Percentiles rank a stretch among this genome's conserved stretches.
Conservation (phyloP, 2,888 invertebrate genomes). For the Yponomeuta sedellus region DNA sequence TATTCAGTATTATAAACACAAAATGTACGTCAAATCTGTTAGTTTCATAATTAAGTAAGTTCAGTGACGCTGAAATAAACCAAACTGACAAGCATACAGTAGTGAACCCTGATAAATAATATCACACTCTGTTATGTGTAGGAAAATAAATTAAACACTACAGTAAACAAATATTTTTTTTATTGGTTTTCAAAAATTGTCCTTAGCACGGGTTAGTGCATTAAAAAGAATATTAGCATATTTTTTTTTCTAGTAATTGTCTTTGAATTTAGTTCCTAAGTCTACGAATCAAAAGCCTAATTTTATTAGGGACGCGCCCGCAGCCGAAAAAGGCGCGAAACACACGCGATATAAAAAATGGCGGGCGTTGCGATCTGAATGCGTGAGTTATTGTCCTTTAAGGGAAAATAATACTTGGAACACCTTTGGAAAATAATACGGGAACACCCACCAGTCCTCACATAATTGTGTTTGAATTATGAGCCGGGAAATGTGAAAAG, state of each 20-base stretch:
- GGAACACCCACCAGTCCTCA: constrained; percentile 36
- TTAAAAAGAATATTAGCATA: too few relatives aligned
- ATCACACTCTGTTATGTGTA: too few relatives aligned
- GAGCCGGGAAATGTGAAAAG: constrained; percentile 28
- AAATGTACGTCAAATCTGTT: too few relatives aligned
- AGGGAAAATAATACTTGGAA: constrained; percentile 56
- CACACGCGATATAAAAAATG: constrained; percentile 77
- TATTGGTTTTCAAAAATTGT: too few relatives aligned
- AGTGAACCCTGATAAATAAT: too few relatives aligned
- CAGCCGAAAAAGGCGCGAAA: constrained; percentile 75
- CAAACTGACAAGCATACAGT: too few relatives aligned
- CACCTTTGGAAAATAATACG: constrained; percentile 60
- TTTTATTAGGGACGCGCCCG: constrained; percentile 75
- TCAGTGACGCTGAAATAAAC: too few relatives aligned
- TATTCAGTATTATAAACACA: too few relatives aligned
- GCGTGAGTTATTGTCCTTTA: constrained; percentile 74
- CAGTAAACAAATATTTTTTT: too few relatives aligned
- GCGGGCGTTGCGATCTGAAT: constrained; percentile 70
- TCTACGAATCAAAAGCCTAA: constrained; percentile 60
- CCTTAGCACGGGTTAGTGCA: too few relatives aligned
- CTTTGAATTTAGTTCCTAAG: constrained; percentile 26
- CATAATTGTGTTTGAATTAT: constrained; percentile 50
- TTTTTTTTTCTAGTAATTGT: background rate
- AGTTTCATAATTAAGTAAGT: too few relatives aligned
- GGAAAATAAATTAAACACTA: too few relatives aligned